phyloP scores from a whole-genome alignment of 2,797 vertebrate genomes.

The Sebastes baramenuke region DNA sequence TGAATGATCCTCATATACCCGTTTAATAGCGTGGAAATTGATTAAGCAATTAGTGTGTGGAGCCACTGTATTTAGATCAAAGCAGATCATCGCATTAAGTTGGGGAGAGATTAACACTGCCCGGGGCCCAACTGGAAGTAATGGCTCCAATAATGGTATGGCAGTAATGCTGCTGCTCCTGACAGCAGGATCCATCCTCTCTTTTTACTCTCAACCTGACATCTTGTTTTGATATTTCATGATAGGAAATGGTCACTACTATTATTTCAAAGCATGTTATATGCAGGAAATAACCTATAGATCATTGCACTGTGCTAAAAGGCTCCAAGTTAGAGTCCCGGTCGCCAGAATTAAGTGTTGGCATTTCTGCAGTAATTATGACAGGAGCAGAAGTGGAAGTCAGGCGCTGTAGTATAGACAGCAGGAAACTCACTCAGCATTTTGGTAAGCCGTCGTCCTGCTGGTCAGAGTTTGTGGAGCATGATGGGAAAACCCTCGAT shows the following conservation, averaged over 20 bases:
- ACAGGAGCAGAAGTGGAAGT: no score
- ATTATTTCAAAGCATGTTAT: background rate
- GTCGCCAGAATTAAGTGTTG: no score
- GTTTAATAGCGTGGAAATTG: conserved; percentile 60
- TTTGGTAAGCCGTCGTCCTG: background rate
- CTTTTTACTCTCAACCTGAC: background rate
- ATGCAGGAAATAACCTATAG: background rate
- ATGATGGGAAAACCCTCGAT: background rate
- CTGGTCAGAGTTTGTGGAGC: background rate
- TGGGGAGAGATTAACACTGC: conserved; percentile 40
- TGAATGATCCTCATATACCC: conserved; percentile 50
- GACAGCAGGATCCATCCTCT: background rate
- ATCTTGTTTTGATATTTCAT: background rate
- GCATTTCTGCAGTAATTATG: no score
- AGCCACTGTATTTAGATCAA: conserved; percentile 62
- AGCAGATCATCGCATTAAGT: conserved; percentile 57
- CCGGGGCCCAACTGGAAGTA: conserved; percentile 21
- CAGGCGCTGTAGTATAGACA: no score
- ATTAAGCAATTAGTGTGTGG: conserved; percentile 59
- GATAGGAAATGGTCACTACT: background rate
- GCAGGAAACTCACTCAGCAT: no score
- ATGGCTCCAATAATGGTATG: conserved; percentile 20
- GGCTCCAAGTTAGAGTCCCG: background rate
- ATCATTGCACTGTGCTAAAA: background rate
- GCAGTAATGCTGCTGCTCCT: background rate